These are phyloP conservation scores for Anabacerthia variegaticeps DNA, from an alignment of 2,797 vertebrate genomes.

Conservation along the genomic window DNA sequence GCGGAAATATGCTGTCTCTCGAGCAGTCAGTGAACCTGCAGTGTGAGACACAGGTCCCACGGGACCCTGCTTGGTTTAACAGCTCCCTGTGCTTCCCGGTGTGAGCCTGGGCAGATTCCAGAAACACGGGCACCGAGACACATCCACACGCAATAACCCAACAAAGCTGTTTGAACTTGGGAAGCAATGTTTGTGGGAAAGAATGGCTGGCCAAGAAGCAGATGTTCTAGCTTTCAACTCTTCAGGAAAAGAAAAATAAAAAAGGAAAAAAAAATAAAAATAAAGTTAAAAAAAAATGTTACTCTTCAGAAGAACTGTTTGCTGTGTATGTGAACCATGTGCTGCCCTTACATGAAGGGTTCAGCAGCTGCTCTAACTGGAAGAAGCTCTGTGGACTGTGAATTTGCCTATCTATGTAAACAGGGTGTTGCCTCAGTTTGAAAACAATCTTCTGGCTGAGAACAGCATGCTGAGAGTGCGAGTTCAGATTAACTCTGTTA, in stretches of 20 bases:
- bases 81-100: not conserved
- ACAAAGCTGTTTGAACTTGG: not conserved
- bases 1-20: not conserved
- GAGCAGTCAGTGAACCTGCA: not conserved
- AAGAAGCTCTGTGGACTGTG: constrained; percentile 23
- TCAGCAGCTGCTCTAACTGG: not conserved
- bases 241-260: not conserved
- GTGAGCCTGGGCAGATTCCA: not conserved
- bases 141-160: not conserved
- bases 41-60: rapidly evolving
- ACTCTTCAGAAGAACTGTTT: constrained; percentile 31
- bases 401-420: constrained; percentile 65
- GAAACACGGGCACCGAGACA: not conserved
- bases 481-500: not conserved
- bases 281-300: not conserved
- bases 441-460: constrained; percentile 52
- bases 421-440: constrained; percentile 38
- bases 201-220: constrained; percentile 19
- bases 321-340: constrained; percentile 9
- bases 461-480: not conserved
- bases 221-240: constrained; percentile 47
- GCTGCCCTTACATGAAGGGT: not conserved
- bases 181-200: not conserved
- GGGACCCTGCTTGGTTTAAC: not conserved
- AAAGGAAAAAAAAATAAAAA: not conserved